Base-by-base conservation (phyloP, 2,113 vertebrate genomes). In the Seriola aureovittata region DNA sequence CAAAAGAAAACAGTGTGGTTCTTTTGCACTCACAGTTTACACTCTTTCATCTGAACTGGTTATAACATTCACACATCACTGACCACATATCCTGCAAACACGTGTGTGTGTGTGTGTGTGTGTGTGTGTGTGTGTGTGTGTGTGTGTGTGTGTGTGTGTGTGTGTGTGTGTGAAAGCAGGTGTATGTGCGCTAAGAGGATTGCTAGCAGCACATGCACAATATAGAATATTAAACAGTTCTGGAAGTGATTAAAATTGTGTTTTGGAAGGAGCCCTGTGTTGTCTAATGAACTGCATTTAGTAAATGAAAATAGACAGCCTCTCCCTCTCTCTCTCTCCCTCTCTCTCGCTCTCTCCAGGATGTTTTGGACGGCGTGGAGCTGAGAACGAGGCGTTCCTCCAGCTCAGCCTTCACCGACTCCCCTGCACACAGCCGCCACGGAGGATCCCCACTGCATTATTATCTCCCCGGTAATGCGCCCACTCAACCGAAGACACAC, bases 321-420 rank as follows among this genome's bases (percentile, higher is more conserved):
- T n/a, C 4, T 50, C 46, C 1, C 9, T 1, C 94, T 96, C 81
- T 95, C 94, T 81, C 65, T 76, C n/a, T 11, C 11, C 9, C 48
- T 19, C 9, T 9, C 21, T 21, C 12, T 34, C 93, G 1, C 94
- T 96, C 83, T 95, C 94, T 81, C 65, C 90, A 99, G 98, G 98
- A 99, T 90, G 96, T 98, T 63, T 97, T 97, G 5, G 96, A 98
- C 78, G 96, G 95, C 69, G 94, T 97, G 67, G 97, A 98, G 78
- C 92, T 94, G 23, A 95, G 97, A 63, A 97, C 97, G 75, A 96
- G 97, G 77, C 92, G 97, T 76, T 97, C 97, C 68, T 97, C 97
- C 86, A 98, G 97, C 94, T 97, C 98, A 0, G 96, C 96, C 38
- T 98, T 97, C 95, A 97, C 98, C 0, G 96, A 97, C 91, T 98